Conservation (phyloP, 2,797 vertebrate genomes). For the Semotilus atromaculatus region DNA sequence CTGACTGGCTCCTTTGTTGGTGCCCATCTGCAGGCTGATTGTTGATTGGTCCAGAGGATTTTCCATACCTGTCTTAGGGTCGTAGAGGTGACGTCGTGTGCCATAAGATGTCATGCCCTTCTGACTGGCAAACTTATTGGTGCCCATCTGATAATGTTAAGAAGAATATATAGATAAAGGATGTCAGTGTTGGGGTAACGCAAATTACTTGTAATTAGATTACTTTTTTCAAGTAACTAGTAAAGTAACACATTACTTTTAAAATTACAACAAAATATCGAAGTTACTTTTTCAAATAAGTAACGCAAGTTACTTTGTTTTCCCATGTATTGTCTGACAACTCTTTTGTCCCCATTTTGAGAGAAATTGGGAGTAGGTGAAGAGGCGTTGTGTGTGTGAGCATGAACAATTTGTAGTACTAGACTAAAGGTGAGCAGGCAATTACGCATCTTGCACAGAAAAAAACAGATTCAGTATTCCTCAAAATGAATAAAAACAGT, state of each 20-base stretch:
- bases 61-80: constrained; percentile 88
- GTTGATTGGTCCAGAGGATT: constrained; percentile 91
- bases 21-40: constrained; percentile 97
- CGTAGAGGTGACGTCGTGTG: constrained; percentile 91
- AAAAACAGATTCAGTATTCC: neutral
- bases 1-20: constrained; percentile 96
- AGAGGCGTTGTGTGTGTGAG: no score
- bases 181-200: neutral
- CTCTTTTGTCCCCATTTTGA: no score
- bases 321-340: no score
- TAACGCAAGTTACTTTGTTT: neutral
- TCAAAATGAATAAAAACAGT: neutral
- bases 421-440: no score
- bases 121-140: constrained; percentile 95
- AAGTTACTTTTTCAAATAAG: neutral
- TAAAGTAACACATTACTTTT: neutral
- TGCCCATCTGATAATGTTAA: constrained; percentile 86
- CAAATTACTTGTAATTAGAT: neutral
- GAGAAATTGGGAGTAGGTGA: no score
- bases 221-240: neutral
- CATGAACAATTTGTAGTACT: no score
- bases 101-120: constrained; percentile 97
- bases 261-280: neutral
- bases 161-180: neutral
- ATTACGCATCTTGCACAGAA: no score